Evolutionary conservation across 2,113 vertebrate genomes (phyloP).

Genomic region (Pipa parva): DNA sequence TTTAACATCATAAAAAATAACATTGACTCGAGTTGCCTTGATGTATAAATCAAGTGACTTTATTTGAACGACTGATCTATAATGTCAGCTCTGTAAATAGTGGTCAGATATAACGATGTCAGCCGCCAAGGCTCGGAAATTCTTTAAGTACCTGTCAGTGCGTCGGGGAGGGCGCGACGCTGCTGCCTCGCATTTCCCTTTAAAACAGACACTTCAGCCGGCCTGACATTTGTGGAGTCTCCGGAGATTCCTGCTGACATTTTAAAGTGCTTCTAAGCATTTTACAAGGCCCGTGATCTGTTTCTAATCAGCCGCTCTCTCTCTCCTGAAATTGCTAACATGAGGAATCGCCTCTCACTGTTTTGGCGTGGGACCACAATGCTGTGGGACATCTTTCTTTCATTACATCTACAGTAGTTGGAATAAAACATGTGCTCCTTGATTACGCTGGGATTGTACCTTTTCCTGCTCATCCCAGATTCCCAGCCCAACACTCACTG

Average conservation of each 20-base stretch:
- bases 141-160: neutral
- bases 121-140: too few species aligned
- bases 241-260: constrained; percentile 95
- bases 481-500: too few species aligned
- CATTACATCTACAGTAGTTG: constrained; percentile 96
- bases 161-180: neutral
- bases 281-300: constrained; percentile 98
- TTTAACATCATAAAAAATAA: too few species aligned
- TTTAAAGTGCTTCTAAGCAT: constrained; percentile 99
- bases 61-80: too few species aligned
- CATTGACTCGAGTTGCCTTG: too few species aligned
- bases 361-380: constrained; percentile 69
- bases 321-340: constrained; percentile 81
- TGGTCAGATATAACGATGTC: too few species aligned
- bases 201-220: constrained; percentile 89
- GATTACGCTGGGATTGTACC: constrained; percentile 56
- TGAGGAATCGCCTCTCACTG: constrained; percentile 82
- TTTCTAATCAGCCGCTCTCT: constrained; percentile 92
- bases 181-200: constrained; percentile 70
- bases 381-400: constrained; percentile 89
- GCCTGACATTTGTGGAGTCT: constrained; percentile 94
- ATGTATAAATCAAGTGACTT: too few species aligned
- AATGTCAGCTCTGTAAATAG: too few species aligned
- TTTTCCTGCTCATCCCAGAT: too few species aligned
- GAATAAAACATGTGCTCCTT: constrained; percentile 80